A percentile compares a stretch with the other conserved stretches of the same genome.
Evolutionary conservation across 1,140 invertebrate species (phyloP).

Genomic region (Ostrea edulis): DNA sequence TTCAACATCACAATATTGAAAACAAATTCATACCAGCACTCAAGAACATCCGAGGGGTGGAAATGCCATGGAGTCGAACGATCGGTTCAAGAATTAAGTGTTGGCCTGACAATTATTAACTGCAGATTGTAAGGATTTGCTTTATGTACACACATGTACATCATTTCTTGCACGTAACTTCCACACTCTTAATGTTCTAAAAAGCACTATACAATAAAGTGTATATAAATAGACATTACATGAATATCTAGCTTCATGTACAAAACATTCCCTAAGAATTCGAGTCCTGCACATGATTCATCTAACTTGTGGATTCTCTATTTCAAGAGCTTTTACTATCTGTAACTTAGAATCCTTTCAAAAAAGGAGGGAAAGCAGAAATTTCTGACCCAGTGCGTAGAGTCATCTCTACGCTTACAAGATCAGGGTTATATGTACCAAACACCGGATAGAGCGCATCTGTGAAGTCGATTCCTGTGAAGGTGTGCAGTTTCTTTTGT

Average conservation of each 20-base stretch:
- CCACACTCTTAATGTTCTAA: no score
- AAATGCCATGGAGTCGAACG: no score
- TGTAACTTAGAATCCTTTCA: conserved; percentile 53
- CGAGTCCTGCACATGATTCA: neutral
- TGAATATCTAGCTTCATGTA: neutral
- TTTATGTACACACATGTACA: no score
- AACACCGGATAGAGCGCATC: conserved; percentile 63
- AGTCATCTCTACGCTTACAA: conserved; percentile 65
- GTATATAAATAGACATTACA: neutral
- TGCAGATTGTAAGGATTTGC: no score
- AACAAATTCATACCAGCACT: no score
- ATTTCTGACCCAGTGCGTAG: conserved; percentile 64
- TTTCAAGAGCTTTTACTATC: neutral
- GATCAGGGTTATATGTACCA: conserved; percentile 66
- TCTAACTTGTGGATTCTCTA: no score
- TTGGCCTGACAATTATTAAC: no score
- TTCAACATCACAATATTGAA: no score
- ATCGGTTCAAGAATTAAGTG: no score
- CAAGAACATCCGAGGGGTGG: no score
- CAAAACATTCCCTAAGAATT: neutral
- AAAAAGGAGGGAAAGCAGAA: conserved; percentile 59
- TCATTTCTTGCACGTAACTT: no score
- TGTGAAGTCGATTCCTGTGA: conserved; percentile 59
- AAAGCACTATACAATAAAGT: neutral
- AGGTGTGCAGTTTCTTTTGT: conserved; percentile 61